Evolutionary conservation across 2,113 vertebrate species (phyloP).

Genomic region (Butorides virescens): DNA sequence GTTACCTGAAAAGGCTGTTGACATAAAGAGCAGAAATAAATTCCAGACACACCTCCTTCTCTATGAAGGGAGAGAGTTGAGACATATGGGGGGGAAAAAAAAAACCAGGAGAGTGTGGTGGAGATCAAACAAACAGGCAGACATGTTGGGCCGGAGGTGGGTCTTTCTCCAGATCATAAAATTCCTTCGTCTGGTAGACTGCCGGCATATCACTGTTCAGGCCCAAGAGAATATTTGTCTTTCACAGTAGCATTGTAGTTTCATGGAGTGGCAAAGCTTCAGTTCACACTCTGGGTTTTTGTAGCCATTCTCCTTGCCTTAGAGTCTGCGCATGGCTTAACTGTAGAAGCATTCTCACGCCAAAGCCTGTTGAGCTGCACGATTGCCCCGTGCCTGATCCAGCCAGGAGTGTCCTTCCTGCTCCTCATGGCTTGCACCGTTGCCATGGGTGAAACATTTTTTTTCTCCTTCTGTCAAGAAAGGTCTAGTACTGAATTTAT

Average conservation of each 20-base stretch:
- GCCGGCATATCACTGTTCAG: background rate
- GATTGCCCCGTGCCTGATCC: background rate
- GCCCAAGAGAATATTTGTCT: background rate
- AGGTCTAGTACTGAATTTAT: background rate
- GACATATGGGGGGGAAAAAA: background rate
- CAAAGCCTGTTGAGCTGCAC: background rate
- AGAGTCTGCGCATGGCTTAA: background rate
- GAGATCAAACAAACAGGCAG: conserved; percentile 36
- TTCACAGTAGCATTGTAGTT: background rate
- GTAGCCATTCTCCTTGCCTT: background rate
- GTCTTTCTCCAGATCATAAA: conserved; percentile 1
- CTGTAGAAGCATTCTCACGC: background rate
- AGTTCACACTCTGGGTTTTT: background rate
- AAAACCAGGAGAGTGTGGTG: background rate
- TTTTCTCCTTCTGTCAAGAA: background rate
- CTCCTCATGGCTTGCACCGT: background rate
- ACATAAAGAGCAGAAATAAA: conserved; percentile 20
- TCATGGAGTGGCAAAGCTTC: background rate
- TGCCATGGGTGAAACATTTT: background rate
- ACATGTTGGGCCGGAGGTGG: background rate
- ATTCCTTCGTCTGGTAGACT: background rate
- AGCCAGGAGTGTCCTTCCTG: background rate
- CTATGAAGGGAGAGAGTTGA: background rate
- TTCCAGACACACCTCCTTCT: background rate
- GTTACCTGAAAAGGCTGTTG: conserved; percentile 30